These are phyloP conservation scores for Thomomys bottae DNA, from an alignment of 2,113 vertebrate species.

Conservation along the genomic window DNA sequence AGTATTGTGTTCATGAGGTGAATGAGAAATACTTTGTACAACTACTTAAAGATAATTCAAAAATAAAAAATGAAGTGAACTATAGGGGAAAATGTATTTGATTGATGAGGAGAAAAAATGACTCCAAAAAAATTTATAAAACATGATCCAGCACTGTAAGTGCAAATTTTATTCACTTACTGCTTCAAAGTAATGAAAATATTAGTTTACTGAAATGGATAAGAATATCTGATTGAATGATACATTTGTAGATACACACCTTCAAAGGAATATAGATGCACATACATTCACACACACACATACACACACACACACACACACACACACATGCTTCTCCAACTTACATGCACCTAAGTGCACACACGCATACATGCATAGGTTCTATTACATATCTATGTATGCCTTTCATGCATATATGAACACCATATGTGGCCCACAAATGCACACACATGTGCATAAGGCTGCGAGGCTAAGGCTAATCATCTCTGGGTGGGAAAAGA, in stretches of 20 bases:
- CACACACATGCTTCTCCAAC: no score
- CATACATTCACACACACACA: not conserved
- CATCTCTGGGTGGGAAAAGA: not conserved
- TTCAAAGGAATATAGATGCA: not conserved
- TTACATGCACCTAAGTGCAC: no score
- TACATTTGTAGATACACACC: not conserved
- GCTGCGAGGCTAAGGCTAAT: accelerated
- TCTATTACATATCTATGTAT: no score
- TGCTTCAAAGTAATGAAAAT: not conserved
- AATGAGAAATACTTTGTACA: no score
- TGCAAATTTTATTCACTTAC: not conserved
- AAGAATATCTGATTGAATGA: not conserved
- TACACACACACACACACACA: not conserved
- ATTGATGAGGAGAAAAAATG: not conserved
- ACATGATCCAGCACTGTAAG: not conserved
- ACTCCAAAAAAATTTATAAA: not conserved
- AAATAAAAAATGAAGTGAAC: no score
- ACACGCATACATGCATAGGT: no score
- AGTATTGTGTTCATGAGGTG: no score
- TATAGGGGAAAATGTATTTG: no score
- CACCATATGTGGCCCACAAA: no score
- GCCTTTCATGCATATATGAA: no score
- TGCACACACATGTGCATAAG: accelerated
- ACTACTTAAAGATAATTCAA: no score
- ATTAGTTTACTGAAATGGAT: not conserved